Base-by-base conservation (phyloP, 1,140 invertebrate genomes). In the Hylaeus anthracinus region DNA sequence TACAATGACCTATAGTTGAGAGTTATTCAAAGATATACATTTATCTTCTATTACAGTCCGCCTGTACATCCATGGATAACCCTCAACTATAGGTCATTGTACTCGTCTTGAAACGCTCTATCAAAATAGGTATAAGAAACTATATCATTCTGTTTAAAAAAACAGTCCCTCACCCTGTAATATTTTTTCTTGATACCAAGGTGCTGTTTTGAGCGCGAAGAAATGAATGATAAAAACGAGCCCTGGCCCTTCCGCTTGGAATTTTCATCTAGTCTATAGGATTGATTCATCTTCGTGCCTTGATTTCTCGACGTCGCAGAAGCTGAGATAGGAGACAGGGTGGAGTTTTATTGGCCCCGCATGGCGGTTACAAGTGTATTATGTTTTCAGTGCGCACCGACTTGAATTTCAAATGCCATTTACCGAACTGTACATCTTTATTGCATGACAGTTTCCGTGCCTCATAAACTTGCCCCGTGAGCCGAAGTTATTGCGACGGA, bases 391-490 rank as follows among this genome's bases (percentile, higher is more conserved):
- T 26, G 43, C 37, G 60, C 71, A 58, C 26, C 15, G 63, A 56
- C 63, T 86, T 67, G 83, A 86, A 85, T 85, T 60, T 60, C 79
- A 75, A 85, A 82, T 67, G 56, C 61, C 64, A 75, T 79, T 86
- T 86, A 76, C 74, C 61, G 65, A 82, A 79, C 66, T 56, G 79
- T 72, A 82, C 61, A 74, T 86, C 84, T 86, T 86, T 86, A 85
- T 85, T 78, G 79, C 79, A 86, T 78, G 84, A 85, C 73, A 85
- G 84, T 78, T 86, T 61, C 83, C 83, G 66, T 58, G 53, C 15
- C 48, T 85, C 84, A 80, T 86, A 86, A 86, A 86, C 74, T 86
- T 71, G 70, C 74, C 70, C 66, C 55, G 3, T 0, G 55, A 48
- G 51, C 26, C 71, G n/a, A 56, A 60, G 85, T 86, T 74, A 85